Percentiles rank a stretch among this genome's conserved stretches.
Conservation (phyloP, 2,888 invertebrate species). For the Synergus japonicus region DNA sequence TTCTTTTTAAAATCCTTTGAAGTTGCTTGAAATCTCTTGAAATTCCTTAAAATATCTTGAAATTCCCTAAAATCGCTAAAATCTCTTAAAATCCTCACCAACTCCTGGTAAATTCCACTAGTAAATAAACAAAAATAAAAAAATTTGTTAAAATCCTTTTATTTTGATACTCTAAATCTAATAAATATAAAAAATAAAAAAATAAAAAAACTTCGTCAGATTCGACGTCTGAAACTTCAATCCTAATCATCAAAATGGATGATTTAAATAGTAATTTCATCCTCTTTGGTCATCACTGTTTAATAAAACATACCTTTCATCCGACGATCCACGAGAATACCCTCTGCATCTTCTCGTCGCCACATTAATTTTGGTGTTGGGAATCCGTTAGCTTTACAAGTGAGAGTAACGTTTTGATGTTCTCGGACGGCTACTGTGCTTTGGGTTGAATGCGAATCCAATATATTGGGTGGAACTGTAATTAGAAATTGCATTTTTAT, state of each 20-base stretch:
- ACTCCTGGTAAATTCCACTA: too few relatives aligned
- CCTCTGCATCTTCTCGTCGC: slow-evolving; percentile 93
- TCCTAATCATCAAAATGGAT: not conserved
- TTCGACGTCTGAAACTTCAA: too few relatives aligned
- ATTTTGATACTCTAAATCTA: too few relatives aligned
- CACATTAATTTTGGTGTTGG: slow-evolving; percentile 96
- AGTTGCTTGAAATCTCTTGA: too few relatives aligned
- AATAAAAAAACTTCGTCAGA: too few relatives aligned
- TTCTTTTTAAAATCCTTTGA: too few relatives aligned
- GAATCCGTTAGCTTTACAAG: slow-evolving; percentile 94
- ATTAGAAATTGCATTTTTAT: slow-evolving; percentile 48
- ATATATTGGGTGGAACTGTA: slow-evolving; percentile 95
- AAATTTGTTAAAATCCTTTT: too few relatives aligned
- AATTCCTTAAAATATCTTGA: too few relatives aligned
- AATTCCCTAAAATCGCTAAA: too few relatives aligned
- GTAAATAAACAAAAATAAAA: too few relatives aligned
- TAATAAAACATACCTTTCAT: slow-evolving; percentile 85
- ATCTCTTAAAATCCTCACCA: too few relatives aligned
- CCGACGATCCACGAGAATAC: slow-evolving; percentile 90
- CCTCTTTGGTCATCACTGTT: not conserved
- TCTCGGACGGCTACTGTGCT: slow-evolving; percentile 95
- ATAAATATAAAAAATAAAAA: too few relatives aligned
- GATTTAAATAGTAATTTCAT: slow-evolving; percentile 8
- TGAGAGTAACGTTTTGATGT: slow-evolving; percentile 95
- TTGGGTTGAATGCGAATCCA: slow-evolving; percentile 93